Evolutionary conservation across 2,113 vertebrate genomes (phyloP).

Genomic region (Myrmecobius fasciatus): DNA sequence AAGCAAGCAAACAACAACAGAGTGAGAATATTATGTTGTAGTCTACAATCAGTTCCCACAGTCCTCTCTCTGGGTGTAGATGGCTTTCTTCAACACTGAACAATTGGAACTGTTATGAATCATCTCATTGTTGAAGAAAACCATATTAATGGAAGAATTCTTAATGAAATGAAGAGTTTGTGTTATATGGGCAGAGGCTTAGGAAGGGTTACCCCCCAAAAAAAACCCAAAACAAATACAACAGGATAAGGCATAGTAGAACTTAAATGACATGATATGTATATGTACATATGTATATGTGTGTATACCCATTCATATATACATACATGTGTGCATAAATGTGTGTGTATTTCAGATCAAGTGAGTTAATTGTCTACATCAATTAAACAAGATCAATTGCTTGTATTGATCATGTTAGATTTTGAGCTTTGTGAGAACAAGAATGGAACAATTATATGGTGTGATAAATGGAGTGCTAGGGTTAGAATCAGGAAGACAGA

Average conservation of each 20-base stretch:
- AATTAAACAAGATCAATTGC: not conserved
- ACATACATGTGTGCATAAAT: too few species aligned
- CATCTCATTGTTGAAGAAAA: too few species aligned
- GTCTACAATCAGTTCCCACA: too few species aligned
- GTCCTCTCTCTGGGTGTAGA: too few species aligned
- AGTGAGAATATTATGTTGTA: too few species aligned
- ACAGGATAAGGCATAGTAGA: not conserved
- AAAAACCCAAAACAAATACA: not conserved
- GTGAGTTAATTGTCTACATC: rapidly evolving
- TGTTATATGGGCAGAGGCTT: not conserved
- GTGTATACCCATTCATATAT: too few species aligned
- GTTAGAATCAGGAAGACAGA: not conserved
- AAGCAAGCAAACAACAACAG: too few species aligned
- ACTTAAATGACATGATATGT: not conserved
- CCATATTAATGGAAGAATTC: not conserved
- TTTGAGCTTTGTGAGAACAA: not conserved
- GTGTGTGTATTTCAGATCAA: not conserved
- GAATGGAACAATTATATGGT: not conserved
- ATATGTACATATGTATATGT: too few species aligned
- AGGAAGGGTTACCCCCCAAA: not conserved
- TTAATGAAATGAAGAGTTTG: not conserved
- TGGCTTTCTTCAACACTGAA: too few species aligned
- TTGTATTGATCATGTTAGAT: not conserved
- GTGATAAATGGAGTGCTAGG: not conserved
- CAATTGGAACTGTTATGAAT: too few species aligned